Evolutionary conservation across 2,113 vertebrate genomes (phyloP), one percentile per base, ranked within the genome.

Genomic region (Rattus norvegicus): DNA sequence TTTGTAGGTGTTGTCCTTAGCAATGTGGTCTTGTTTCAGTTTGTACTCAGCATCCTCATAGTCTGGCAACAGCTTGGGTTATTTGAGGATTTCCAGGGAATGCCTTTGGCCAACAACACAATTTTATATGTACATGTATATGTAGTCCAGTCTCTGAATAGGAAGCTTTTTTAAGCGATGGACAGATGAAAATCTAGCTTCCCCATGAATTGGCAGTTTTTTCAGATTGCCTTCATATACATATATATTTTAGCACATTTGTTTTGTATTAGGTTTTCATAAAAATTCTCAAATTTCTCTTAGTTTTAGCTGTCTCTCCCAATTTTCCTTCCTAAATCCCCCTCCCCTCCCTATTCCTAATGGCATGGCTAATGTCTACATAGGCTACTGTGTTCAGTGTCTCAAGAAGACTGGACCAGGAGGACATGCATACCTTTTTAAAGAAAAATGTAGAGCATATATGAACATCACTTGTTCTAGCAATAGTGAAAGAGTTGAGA

Each of bases 401-500:
- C 73, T 75, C 69, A 97, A 97, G 97, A 97, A 98, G 96, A 94
- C 52, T 98, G 95, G 95, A 97, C 91, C 97, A 97, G 96, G 95
- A 91, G 95, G 97, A 96, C 96, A 98, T 96, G 96, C 98, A 97
- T 95, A 96, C 61, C 96, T 97, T 98, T 97, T 97, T 97, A 98
- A 98, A 98, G 95, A 97, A 98, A 98, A 98, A 98, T 97, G 98
- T 97, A 97, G 96, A 98, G 93, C 39, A 98, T 92, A 91, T 76
- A 61, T 92, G 98, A 97, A 93, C 95, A 96, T 98, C 56, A 93
- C 88, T 95, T 91, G 81, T 98, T 96, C 97, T 92, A 28, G 83
- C 97, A 98, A 98, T 98, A 98, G 97, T 97, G 98, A 98, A 97
- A 0, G 7, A 33, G 43, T 3, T 93, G 96, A 96, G 97, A 98